A percentile compares a stretch with the other conserved stretches of the same genome.
These are phyloP conservation scores for Calypte anna DNA, from an alignment of 2,113 vertebrate species.

Conservation along the genomic window DNA sequence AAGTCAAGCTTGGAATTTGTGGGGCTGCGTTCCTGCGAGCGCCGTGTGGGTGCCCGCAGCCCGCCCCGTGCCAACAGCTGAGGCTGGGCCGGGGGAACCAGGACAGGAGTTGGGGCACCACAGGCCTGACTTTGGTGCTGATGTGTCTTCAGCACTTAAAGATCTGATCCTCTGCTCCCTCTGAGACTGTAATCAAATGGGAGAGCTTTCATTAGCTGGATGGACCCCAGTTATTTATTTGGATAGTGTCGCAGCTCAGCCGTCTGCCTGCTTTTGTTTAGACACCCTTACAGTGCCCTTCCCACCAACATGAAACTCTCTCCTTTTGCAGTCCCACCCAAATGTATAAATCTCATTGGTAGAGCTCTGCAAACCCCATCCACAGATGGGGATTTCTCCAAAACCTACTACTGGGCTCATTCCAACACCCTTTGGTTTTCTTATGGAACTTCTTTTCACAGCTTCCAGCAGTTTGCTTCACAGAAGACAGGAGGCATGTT, in stretches of 20 bases:
- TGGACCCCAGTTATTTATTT: not conserved
- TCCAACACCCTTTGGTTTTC: not conserved
- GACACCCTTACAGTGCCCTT: not conserved
- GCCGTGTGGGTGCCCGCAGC: accelerated
- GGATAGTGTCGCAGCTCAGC: not conserved
- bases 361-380: not conserved
- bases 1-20: not conserved
- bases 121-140: not conserved
- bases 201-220: not conserved
- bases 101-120: accelerated
- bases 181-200: not conserved
- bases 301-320: not conserved
- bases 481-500: not conserved
- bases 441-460: not conserved
- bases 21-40: accelerated
- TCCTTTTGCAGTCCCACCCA: not conserved
- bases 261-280: not conserved
- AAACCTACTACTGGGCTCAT: not conserved
- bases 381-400: not conserved
- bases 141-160: not conserved
- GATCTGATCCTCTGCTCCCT: not conserved
- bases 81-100: accelerated
- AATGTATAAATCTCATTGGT: not conserved
- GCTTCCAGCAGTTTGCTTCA: not conserved
- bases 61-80: accelerated